Base-by-base conservation (phyloP, 2,888 invertebrate genomes). In the Idaea biselata region DNA sequence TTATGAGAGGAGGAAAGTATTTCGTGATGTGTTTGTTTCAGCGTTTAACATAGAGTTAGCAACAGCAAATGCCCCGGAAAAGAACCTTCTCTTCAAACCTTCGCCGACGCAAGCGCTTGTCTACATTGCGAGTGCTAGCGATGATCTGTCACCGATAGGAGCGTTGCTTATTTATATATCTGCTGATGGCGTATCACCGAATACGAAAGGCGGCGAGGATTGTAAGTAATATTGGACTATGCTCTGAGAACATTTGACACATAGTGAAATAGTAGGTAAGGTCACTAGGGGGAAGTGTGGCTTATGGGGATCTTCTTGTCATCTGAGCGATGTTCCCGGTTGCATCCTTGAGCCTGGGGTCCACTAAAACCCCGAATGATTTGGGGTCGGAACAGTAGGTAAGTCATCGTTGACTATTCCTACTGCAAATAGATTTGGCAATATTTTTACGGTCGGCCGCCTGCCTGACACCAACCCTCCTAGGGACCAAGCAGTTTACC, bases 81-180 rank as follows among this genome's bases (percentile, higher is more conserved):
- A 99, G 91, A 98, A 98, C 93, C 94, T 99, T 75, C 94, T 99
- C 75, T 99, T 97, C 93, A 98, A 98, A 88, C 99, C 99, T 63
- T 97, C 98, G 60, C 96, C 98, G 77, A 97, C 96, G 85, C 98
- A 99, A 92, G 95, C 99, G 64, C 94, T 98, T 85, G 97, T 98
- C 68, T 99, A 98, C 90, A 94, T 99, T 76, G 96, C 97, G 65
- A 97, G 95, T 80, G 97, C 98, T 67, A 98, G 98, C 90, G 97
- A 98, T 84, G 99, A 99, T 88, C 93, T 99, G 73, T 97, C 98
- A 11, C 95, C 96, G 4, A 97, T 97, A 83, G 98, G 98, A 58
- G 98, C 97, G 60, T 93, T 99, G 73, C 93, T 99, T 65, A 93
- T 99, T 66, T 99, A 99, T 89, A 95, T 99, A 71, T 99, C 99